These are phyloP conservation scores for Cirrhinus molitorella DNA, from an alignment of 2,797 vertebrate genomes.

Conservation along the genomic window DNA sequence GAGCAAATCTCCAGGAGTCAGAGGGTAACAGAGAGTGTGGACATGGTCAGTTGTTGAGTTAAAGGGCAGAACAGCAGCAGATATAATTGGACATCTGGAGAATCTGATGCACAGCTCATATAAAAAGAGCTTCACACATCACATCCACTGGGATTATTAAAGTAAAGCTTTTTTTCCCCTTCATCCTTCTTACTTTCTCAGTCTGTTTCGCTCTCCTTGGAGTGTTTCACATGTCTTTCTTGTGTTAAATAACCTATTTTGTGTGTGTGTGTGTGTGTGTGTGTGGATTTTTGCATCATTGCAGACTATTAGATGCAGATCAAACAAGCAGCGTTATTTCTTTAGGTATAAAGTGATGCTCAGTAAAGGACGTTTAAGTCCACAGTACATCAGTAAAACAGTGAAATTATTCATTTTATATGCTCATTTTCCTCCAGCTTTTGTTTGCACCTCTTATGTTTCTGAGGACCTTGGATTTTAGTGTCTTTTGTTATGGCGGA, in stretches of 20 bases:
- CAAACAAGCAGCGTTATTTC: neutral
- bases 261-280: neutral
- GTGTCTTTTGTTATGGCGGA: constrained; percentile 15
- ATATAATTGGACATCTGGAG: constrained; percentile 28
- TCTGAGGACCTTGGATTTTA: constrained; percentile 20
- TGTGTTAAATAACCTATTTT: constrained; percentile 4
- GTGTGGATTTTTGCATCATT: neutral
- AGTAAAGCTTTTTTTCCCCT: neutral
- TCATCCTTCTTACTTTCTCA: too few relatives aligned
- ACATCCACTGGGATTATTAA: neutral
- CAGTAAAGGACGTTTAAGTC: neutral
- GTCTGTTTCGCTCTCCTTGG: neutral
- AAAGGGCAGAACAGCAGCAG: neutral
- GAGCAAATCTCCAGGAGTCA: neutral
- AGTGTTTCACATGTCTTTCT: neutral
- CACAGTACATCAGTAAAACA: neutral
- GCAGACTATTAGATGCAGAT: neutral
- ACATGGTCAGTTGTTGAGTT: neutral
- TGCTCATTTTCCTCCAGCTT: neutral
- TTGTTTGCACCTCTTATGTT: constrained; percentile 3
- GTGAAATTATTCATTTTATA: neutral
- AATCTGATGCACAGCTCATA: neutral
- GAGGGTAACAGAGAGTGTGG: neutral
- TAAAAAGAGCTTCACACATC: neutral
- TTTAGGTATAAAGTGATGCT: neutral